Evolutionary conservation across 2,888 invertebrate genomes (phyloP).

Genomic region (Cataglyphis albicans): DNA sequence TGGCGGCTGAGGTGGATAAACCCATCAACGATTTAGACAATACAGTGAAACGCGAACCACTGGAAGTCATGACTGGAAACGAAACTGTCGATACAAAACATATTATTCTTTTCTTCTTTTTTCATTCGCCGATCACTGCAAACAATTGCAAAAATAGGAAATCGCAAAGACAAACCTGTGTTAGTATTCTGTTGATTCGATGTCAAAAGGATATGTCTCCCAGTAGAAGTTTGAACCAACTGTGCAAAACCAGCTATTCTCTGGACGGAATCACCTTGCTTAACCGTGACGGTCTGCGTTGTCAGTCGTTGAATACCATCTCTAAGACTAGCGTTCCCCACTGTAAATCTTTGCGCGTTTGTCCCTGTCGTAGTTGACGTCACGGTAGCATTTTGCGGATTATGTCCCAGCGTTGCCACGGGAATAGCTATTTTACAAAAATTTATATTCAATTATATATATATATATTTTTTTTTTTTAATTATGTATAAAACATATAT

Average conservation of each 20-base stretch:
- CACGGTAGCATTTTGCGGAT: slow-evolving; percentile 77
- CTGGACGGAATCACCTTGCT: slow-evolving; percentile 85
- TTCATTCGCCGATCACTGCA: background rate
- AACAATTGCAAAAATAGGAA: background rate
- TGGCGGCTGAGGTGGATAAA: slow-evolving; percentile 81
- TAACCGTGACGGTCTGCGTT: slow-evolving; percentile 83
- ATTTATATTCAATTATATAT: background rate
- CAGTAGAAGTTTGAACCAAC: slow-evolving; percentile 90
- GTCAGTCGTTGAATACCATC: slow-evolving; percentile 82
- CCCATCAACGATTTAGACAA: slow-evolving; percentile 87
- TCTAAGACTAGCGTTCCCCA: slow-evolving; percentile 81
- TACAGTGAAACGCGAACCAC: slow-evolving; percentile 88
- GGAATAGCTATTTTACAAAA: slow-evolving; percentile 85
- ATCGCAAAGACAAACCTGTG: slow-evolving; percentile 76
- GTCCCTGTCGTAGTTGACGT: slow-evolving; percentile 78
- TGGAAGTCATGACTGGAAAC: slow-evolving; percentile 86
- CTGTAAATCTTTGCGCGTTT: slow-evolving; percentile 85
- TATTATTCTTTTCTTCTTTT: slow-evolving; percentile 37
- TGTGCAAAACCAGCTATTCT: slow-evolving; percentile 88
- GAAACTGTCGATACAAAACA: slow-evolving; percentile 74
- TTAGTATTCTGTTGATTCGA: slow-evolving; percentile 86
- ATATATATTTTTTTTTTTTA: background rate
- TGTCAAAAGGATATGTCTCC: slow-evolving; percentile 90
- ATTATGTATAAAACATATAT: slow-evolving; percentile 1
- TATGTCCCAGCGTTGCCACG: slow-evolving; percentile 84